These are phyloP conservation scores for Cyclina sinensis DNA, from an alignment of 1,140 invertebrate genomes.

Conservation along the genomic window DNA sequence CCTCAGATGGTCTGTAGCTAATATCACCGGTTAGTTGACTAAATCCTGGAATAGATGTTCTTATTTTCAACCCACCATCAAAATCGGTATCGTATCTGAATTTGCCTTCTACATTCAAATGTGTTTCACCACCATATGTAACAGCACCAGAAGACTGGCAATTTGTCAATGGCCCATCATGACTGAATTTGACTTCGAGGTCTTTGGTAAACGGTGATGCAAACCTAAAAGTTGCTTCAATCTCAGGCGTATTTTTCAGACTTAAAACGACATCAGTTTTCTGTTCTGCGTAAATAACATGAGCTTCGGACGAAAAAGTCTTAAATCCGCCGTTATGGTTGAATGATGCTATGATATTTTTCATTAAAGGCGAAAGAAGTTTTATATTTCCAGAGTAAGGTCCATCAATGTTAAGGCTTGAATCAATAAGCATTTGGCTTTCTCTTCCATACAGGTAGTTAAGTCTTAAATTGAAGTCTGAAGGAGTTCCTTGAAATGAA, in stretches of 20 bases:
- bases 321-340: slow-evolving; percentile 19
- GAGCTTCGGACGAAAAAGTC: neutral
- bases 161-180: slow-evolving; percentile 13
- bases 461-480: neutral
- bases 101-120: neutral
- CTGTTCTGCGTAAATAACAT: slow-evolving; percentile 15
- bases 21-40: neutral
- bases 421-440: neutral
- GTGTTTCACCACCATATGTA: neutral
- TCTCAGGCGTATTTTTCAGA: neutral
- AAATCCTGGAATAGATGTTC: neutral
- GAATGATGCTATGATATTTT: slow-evolving; percentile 31
- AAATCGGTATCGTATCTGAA: neutral
- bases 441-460: neutral
- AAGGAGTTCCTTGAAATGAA: neutral
- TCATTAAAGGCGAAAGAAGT: slow-evolving; percentile 38
- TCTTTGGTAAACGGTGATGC: slow-evolving; percentile 30
- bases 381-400: slow-evolving; percentile 1
- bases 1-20: neutral
- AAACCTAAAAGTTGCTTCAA: slow-evolving; percentile 3
- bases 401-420: slow-evolving; percentile 4
- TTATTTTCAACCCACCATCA: neutral
- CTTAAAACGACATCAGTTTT: neutral
- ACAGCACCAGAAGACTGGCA: neutral
- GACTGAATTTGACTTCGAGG: slow-evolving; percentile 16